phyloP scores from a whole-genome alignment of 2,888 invertebrate genomes.

The Rosalia funebris region DNA sequence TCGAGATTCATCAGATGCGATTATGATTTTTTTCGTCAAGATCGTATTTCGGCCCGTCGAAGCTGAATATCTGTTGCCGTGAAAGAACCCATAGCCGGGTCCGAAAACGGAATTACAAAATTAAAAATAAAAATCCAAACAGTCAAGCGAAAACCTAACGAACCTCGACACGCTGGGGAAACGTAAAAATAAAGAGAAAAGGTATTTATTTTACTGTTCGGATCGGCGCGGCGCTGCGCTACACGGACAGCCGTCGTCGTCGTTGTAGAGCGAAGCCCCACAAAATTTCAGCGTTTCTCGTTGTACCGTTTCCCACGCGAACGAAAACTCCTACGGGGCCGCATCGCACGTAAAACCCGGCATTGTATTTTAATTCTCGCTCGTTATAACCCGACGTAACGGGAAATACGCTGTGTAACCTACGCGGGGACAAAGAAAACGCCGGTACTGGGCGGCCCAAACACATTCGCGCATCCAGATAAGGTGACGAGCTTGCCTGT shows the following conservation, averaged over 20 bases:
- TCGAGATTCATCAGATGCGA: too few relatives aligned
- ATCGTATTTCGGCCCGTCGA: too few relatives aligned
- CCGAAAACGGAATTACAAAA: not conserved
- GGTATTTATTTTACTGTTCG: not conserved
- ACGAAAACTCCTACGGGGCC: constrained; percentile 2
- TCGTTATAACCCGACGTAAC: constrained; percentile 15
- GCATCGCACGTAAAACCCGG: constrained; percentile 16
- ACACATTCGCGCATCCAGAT: too few relatives aligned
- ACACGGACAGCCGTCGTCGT: not conserved
- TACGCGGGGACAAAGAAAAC: not conserved
- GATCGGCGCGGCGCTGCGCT: not conserved
- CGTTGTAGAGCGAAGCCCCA: constrained; percentile 8
- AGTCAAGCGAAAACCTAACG: not conserved
- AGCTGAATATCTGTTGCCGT: too few relatives aligned
- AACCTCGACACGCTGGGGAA: not conserved
- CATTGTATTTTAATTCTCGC: constrained; percentile 37
- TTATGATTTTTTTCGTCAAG: too few relatives aligned
- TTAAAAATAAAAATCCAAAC: not conserved
- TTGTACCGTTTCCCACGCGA: constrained; percentile 24
- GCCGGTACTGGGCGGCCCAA: not conserved
- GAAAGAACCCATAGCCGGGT: too few relatives aligned
- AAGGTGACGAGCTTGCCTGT: too few relatives aligned
- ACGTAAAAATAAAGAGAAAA: not conserved
- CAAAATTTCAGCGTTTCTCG: constrained; percentile 17
- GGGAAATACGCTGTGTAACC: constrained; percentile 18